Conservation (phyloP, 2,888 invertebrate species). For the Apodemia zela region DNA sequence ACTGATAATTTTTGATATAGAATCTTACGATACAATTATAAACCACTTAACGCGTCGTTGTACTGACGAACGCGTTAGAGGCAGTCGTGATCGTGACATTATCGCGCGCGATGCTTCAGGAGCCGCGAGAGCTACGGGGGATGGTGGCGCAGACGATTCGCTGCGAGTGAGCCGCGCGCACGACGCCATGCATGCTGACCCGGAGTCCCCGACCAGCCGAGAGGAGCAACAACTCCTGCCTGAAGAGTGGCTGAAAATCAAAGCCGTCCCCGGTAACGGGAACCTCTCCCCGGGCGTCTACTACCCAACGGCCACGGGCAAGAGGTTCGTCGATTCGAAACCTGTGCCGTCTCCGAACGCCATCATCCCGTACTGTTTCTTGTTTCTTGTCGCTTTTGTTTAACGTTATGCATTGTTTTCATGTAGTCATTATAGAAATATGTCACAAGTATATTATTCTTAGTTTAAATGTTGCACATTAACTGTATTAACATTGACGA, state of each 20-base stretch:
- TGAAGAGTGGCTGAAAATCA: constrained; percentile 74
- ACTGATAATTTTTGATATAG: constrained; percentile 75
- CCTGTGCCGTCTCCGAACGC: constrained; percentile 61
- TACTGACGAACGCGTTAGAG: constrained; percentile 49
- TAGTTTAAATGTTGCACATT: constrained; percentile 48
- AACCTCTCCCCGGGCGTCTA: constrained; percentile 74
- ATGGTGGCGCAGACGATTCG: constrained; percentile 56
- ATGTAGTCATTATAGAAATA: constrained; percentile 37
- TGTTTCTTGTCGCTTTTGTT: constrained; percentile 51
- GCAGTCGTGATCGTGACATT: constrained; percentile 76
- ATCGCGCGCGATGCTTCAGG: constrained; percentile 76
- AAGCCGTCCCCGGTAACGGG: constrained; percentile 62
- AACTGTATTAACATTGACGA: constrained; percentile 66
- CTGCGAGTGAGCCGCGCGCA: constrained; percentile 50
- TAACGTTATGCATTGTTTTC: constrained; percentile 37
- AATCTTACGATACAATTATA: constrained; percentile 75
- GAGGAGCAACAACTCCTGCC: constrained; percentile 74
- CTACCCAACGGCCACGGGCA: constrained; percentile 68
- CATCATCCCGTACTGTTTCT: constrained; percentile 61
- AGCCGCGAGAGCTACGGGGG: constrained; percentile 61
- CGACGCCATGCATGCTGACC: constrained; percentile 65
- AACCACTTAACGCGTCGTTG: constrained; percentile 67
- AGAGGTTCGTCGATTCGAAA: constrained; percentile 70
- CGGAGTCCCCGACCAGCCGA: constrained; percentile 71
- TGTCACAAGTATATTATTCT: constrained; percentile 43